Evolutionary conservation across 2,888 invertebrate species (phyloP).

Genomic region (Xestia xanthographa): DNA sequence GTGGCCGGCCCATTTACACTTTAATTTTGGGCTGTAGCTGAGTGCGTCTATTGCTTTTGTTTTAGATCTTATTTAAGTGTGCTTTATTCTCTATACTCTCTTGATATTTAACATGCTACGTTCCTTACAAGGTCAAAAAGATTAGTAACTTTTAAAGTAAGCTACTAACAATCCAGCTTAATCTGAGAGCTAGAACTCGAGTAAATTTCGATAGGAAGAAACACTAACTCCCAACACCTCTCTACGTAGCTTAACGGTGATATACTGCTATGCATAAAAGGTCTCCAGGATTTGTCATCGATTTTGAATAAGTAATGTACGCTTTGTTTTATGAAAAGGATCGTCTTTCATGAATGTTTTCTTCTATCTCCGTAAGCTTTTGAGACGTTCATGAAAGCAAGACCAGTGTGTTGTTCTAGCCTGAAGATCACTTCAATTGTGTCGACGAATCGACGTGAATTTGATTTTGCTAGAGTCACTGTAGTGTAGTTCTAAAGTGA

Average conservation of each 20-base stretch:
- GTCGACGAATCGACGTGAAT: not conserved
- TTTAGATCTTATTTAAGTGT: no score
- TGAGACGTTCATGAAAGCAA: not conserved
- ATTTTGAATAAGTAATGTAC: conserved; percentile 13
- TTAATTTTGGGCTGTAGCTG: no score
- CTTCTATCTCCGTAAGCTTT: not conserved
- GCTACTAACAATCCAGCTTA: not conserved
- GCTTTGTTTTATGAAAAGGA: conserved; percentile 6
- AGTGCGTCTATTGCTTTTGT: no score
- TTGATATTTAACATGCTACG: no score
- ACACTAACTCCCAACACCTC: not conserved
- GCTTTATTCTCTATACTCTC: no score
- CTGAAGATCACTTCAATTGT: not conserved
- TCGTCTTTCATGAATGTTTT: conserved; percentile 2
- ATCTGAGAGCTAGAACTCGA: not conserved
- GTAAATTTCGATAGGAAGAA: not conserved
- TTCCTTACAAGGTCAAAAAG: no score
- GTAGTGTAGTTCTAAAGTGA: not conserved
- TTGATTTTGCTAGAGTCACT: not conserved
- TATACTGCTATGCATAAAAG: not conserved
- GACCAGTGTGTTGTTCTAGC: not conserved
- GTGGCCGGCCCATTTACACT: no score
- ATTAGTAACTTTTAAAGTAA: not conserved
- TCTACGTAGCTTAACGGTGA: not conserved
- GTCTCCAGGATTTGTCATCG: not conserved